Evolutionary conservation across 2,888 invertebrate genomes (phyloP), one percentile per base, ranked within the genome.

Genomic region (Brenthis daphne): DNA sequence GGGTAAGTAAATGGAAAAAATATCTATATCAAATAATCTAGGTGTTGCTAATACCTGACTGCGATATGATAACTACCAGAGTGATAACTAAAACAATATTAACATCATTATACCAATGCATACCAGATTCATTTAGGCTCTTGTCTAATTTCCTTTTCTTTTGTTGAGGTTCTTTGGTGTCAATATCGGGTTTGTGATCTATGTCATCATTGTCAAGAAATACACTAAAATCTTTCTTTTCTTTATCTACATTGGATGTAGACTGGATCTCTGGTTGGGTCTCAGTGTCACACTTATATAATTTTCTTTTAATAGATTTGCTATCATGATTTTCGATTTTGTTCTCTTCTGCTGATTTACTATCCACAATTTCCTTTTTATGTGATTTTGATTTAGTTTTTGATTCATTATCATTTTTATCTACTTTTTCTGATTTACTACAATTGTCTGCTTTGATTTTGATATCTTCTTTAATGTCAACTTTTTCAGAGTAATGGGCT

Each of bases 121-220:
- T 78, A 92, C 92, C 89, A 72, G 91, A 90, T 67, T 89, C 88
- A 84, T 91, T 91, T 0, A 89, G 79, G 61, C 85, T 87, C 65
- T 81, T 83, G 68, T 88, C 84, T n/a, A 79, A 57, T 73, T 81
- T 79, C 76, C 74, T 80, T 74, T 81, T 80, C 70, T 81, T 82
- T 53, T 73, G 71, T 43, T 79, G 80, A 1, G 69, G 65, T 64
- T 76, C 73, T 53, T 11, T 14, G 47, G 53, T 56, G n/a, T 65
- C 60, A 6, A 55, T 55, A 50, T 58, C 60, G 51, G 43, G 14
- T n/a, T 72, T 73, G 51, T 76, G 66, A 67, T 74, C 60, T 61
- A 57, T 56, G 13, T 79, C 73, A 11, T 73, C 70, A 64, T 75
- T 75, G 56, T 85, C 85, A 60, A 88, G 73, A 73, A 92, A 90